phyloP scores from a whole-genome alignment of 2,113 vertebrate species.

The Callopanchax toddi region DNA sequence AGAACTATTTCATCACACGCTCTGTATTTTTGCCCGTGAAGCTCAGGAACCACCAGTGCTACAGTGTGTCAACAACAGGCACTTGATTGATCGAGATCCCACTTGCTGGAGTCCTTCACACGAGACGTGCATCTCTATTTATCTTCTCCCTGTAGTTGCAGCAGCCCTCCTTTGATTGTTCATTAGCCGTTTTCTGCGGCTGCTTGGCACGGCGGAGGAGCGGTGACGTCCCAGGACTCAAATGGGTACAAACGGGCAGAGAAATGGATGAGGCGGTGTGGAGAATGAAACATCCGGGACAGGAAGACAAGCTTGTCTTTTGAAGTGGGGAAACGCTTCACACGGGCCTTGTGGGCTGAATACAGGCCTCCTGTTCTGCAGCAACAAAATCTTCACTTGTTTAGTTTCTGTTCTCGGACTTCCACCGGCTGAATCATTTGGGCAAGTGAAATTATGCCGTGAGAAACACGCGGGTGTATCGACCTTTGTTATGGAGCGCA shows the following conservation, averaged over 20 bases:
- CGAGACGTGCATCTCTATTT: conserved; percentile 42
- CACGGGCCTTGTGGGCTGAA: conserved; percentile 46
- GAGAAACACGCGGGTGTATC: conserved; percentile 16
- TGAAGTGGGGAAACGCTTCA: conserved; percentile 71
- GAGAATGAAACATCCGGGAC: conserved; percentile 64
- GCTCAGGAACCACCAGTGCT: conserved; percentile 17
- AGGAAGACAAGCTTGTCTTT: conserved; percentile 62
- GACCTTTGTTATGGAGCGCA: conserved; percentile 7
- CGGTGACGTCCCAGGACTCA: conserved; percentile 51
- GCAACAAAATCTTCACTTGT: conserved; percentile 31
- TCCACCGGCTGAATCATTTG: conserved; percentile 34
- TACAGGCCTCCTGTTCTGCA: conserved; percentile 43
- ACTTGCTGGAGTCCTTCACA: conserved; percentile 42
- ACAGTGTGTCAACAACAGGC: conserved; percentile 38
- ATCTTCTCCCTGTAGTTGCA: conserved; percentile 47
- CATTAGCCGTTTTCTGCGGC: conserved; percentile 54
- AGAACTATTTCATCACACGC: too few relatives aligned
- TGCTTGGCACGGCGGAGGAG: conserved; percentile 36
- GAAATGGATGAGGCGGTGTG: conserved; percentile 61
- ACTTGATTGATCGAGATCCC: conserved; percentile 51
- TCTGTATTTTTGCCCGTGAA: conserved; percentile 13
- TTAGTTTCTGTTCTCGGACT: conserved; percentile 30
- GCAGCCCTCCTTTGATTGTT: conserved; percentile 50
- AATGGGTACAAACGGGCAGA: conserved; percentile 64
- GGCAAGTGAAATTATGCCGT: conserved; percentile 18